Percentiles rank a stretch among this genome's conserved stretches.
phyloP scores from a whole-genome alignment of 1,140 invertebrate genomes.

The Acromyrmex heyeri region DNA sequence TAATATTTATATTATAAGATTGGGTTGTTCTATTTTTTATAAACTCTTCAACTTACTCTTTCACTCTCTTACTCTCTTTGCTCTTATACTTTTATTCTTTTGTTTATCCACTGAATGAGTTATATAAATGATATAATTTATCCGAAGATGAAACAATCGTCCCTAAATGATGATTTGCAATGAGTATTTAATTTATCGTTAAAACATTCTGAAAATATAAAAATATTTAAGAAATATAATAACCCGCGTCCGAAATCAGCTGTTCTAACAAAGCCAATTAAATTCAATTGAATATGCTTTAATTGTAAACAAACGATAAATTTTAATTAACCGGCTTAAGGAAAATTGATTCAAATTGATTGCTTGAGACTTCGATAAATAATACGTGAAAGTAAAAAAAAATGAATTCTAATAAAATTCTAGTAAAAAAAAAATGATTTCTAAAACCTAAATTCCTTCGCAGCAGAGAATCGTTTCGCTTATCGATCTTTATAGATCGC shows the following conservation, averaged over 20 bases:
- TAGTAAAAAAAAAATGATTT: background rate
- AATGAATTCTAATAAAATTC: background rate
- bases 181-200: background rate
- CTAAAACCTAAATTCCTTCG: background rate
- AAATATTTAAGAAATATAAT: background rate
- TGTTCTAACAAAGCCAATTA: background rate
- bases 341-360: background rate
- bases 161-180: too few species aligned
- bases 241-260: background rate
- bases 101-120: too few species aligned
- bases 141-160: too few species aligned
- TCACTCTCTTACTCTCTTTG: too few species aligned
- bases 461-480: background rate
- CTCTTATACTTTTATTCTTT: too few species aligned
- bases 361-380: background rate
- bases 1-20: too few species aligned
- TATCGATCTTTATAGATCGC: background rate
- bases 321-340: background rate
- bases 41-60: too few species aligned
- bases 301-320: background rate
- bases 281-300: background rate
- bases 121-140: too few species aligned
- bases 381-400: background rate
- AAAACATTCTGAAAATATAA: background rate
- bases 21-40: too few species aligned